Evolutionary conservation across 2,113 vertebrate genomes (phyloP).

Genomic region (Chauna torquata): DNA sequence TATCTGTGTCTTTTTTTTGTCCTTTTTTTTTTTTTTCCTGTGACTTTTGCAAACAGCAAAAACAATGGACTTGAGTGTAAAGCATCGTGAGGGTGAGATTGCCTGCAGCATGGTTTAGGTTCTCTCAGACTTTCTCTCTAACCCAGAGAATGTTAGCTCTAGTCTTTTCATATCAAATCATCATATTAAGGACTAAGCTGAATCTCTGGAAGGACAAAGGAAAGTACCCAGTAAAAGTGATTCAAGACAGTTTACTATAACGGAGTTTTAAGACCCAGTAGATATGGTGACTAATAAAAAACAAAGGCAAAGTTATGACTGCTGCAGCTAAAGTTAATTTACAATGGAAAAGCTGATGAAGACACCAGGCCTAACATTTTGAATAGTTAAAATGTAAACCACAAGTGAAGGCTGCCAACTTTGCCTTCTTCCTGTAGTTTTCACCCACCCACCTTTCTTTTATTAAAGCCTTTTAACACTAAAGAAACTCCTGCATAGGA

Average conservation of each 20-base stretch:
- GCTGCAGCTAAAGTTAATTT: not conserved
- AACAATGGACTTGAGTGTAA: not conserved
- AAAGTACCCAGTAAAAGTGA: not conserved
- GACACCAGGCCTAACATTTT: not conserved
- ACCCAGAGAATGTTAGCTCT: not conserved
- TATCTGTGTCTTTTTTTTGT: not conserved
- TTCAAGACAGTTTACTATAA: not conserved
- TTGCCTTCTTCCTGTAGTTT: slow-evolving; percentile 9
- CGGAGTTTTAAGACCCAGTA: not conserved
- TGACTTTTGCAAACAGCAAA: not conserved
- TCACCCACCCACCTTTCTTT: slow-evolving; percentile 17
- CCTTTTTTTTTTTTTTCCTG: not conserved
- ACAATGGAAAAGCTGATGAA: slow-evolving; percentile 3
- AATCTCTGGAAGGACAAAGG: not conserved
- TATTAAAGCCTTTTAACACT: not conserved
- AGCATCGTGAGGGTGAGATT: not conserved
- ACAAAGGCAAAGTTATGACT: not conserved
- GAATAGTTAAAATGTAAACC: slow-evolving; percentile 13
- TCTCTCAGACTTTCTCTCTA: not conserved
- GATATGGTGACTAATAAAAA: not conserved
- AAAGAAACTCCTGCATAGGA: not conserved
- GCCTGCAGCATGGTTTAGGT: not conserved
- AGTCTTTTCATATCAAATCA: not conserved
- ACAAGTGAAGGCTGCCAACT: not conserved
- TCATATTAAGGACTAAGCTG: not conserved